Base-by-base conservation (phyloP, 2,113 vertebrate species). In the Xenus cinereus region DNA sequence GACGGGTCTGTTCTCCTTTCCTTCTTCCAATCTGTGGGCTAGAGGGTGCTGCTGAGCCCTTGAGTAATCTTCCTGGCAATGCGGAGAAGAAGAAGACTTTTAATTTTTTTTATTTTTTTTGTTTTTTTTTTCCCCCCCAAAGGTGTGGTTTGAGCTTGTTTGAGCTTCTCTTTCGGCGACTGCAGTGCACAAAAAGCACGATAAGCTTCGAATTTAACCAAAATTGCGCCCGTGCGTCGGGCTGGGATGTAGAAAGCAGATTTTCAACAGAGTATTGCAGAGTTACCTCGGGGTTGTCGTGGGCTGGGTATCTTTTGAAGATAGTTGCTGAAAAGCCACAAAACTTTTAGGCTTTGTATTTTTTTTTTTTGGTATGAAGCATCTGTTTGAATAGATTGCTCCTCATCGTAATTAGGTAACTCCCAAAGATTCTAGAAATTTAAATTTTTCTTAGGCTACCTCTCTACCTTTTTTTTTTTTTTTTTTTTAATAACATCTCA, bases 31-130 rank as follows among this genome's bases (percentile, higher is more conserved):
- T 74, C 90, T 75, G 84, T 45, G 80, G 95, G 97, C 93, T 96
- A 97, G 97, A 88, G 96, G 97, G 96, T 80, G 89, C 97, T 96
- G 83, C 83, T 46, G 96, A 95, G 91, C 86, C 64, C 78, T 11
- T 51, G 14, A 81, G 35, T 14, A 66, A 54, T 64, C 53, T 60
- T 73, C 28, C 50, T 68, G 69, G 63, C 89, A 15, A 19, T 22
- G 87, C 89, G 7, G 59, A 16, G 53, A 4, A 46, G 39, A 62
- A 22, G 7, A 22, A 64, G 80, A 8, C 77, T 86, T 32, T 78
- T 41, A 41, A n/a, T n/a, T 41, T 41, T 12, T 14, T 41, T 41
- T 41, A 41, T 81, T 9, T 48, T 48, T 48, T 21, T 69, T 84
- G 27, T 78, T 45, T 17, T 45, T 45, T 45, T 45, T 45, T 18